phyloP scores from a whole-genome alignment of 2,888 invertebrate genomes.

The Aromia moschata region DNA sequence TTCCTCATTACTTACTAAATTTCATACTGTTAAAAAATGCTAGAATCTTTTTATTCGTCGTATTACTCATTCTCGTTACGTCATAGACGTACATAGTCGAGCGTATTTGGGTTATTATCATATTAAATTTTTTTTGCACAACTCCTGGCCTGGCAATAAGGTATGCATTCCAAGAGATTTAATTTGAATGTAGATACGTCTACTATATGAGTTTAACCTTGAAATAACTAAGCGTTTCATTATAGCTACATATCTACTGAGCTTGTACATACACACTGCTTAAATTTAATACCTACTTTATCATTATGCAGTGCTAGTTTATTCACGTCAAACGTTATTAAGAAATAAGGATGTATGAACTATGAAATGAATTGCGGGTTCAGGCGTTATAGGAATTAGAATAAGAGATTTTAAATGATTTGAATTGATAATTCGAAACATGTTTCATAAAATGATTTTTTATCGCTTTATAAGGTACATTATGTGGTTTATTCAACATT shows the following conservation, averaged over 20 bases:
- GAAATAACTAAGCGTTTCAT: constrained; percentile 43
- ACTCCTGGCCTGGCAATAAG: constrained; percentile 34
- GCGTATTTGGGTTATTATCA: constrained; percentile 41
- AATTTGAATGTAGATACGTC: constrained; percentile 31
- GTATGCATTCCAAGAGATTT: constrained; percentile 40
- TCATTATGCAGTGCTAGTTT: constrained; percentile 11
- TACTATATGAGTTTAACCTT: constrained; percentile 39
- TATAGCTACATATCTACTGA: constrained; percentile 33
- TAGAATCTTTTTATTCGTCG: neutral
- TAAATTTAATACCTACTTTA: constrained; percentile 28
- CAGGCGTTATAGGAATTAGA: no score
- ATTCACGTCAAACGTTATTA: constrained; percentile 6
- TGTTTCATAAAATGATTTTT: no score
- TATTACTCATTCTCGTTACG: neutral
- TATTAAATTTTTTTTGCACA: constrained; percentile 41
- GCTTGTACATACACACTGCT: constrained; percentile 19
- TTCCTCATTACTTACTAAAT: neutral
- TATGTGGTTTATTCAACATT: no score
- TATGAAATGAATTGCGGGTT: no score
- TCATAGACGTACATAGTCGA: neutral
- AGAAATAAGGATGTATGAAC: neutral
- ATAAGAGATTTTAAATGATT: no score
- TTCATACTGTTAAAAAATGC: neutral
- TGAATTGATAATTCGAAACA: no score
- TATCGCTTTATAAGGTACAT: no score